Base-by-base conservation (phyloP, 1,140 invertebrate species). In the Ectropis grisescens region DNA sequence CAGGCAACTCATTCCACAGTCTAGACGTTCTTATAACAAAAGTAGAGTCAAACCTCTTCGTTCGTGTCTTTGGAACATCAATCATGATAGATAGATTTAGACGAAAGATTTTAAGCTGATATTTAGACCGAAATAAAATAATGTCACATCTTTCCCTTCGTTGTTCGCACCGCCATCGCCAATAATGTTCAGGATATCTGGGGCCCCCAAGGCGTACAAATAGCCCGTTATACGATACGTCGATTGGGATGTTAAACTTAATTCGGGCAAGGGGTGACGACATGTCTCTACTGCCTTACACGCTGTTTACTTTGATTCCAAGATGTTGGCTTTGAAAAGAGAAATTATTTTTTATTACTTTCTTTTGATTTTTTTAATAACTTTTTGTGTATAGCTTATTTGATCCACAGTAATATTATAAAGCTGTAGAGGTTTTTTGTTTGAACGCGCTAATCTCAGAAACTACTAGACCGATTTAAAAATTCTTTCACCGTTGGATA, bases 211-310 rank as follows among this genome's bases (percentile, higher is more conserved):
- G 51, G 47, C 37, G 42, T 38, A 47, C 56, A 59, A 64, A 64
- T 53, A 64, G 48, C 23, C 58, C 54, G 54, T 64, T 57, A 57
- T 50, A 50, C 60, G 68, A 72, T 72, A 74, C 68, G 69, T 72
- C 68, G 70, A 72, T 66, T 57, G 64, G 55, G 47, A 75, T 75
- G 72, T 75, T 69, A 72, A 70, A 70, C 61, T 70, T 79, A 79
- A 79, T 71, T 65, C 52, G 41, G 48, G 42, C 30, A 58, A 61
- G 58, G 66, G 62, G 62, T 56, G 50, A 55, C 49, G 47, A 59
- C 60, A 50, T 59, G 65, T 57, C 64, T 72, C 67, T 71, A 62
- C 66, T 53, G 59, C 61, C 58, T 65, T 37, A 49, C 45, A 53
- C 49, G 43, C 40, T 62, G 58, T 67, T 65, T 55, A 31, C 66